phyloP scores from a whole-genome alignment of 1,140 invertebrate species.

The Pygmarrhopalites habei region DNA sequence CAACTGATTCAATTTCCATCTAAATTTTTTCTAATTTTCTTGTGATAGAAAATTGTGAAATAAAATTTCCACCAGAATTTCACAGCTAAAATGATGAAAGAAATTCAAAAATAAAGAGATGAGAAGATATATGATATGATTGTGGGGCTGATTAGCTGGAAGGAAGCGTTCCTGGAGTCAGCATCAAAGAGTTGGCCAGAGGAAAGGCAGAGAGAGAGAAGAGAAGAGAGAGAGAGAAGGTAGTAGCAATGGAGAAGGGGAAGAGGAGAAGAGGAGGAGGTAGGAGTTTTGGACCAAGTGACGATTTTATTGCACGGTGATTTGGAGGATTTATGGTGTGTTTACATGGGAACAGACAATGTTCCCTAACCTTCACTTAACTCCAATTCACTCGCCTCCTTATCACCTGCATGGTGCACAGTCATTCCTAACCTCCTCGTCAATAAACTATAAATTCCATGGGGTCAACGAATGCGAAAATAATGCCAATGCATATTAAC shows the following conservation, averaged over 20 bases:
- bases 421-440: not conserved
- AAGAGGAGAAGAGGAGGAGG: conserved; percentile 5
- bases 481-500: no score
- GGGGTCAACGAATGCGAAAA: no score
- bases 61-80: no score
- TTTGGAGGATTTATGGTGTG: conserved; percentile 38
- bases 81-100: no score
- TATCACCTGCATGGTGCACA: conserved; percentile 13
- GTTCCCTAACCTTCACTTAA: conserved; percentile 31
- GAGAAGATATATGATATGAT: no score
- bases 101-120: no score
- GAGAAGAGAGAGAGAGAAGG: not conserved
- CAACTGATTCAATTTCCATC: no score
- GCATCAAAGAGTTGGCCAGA: conserved; percentile 8
- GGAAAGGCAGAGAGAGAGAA: not conserved
- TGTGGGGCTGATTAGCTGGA: no score
- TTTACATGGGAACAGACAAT: conserved; percentile 38
- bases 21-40: no score
- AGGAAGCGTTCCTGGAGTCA: no score
- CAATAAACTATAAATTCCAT: conserved; percentile 2
- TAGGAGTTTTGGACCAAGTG: conserved; percentile 21
- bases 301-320: conserved; percentile 40
- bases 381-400: conserved; percentile 26
- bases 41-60: no score
- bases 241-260: not conserved